Base-by-base conservation (phyloP, 1,140 invertebrate species). In the Diorhabda sublineata region DNA sequence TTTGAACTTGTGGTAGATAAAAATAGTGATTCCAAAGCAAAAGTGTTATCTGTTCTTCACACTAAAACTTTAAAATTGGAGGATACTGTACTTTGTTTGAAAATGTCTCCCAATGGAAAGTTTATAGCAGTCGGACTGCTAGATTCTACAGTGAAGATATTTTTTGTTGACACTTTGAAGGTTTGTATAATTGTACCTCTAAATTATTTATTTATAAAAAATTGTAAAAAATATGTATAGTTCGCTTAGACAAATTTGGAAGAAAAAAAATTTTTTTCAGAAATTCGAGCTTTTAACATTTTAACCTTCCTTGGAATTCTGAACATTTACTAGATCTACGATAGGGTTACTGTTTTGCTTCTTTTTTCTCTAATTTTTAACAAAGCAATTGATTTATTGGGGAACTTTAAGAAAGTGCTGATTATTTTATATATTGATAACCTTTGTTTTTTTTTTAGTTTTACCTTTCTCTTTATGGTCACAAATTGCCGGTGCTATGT, bases 61-160 rank as follows among this genome's bases (percentile, higher is more conserved):
- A 88, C 86, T 59, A 87, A 89, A 73, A 95, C 93, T 0, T 81
- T 98, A 11, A 90, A 96, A 82, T 80, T 98, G 69, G 90, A 97
- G 73, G 96, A 98, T 75, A 87, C 87, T 67, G 91, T 97, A 57
- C 81, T 96, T 1, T 92, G 92, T 76, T 88, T 97, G 0, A 88
- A 86, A 81, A 87, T 95, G 45, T 95, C 92, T 76, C 90, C 93
- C 2, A 93, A 99, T 81, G 89, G 88, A 71, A 92, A 90, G 83
- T 92, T 96, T 73, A 80, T 99, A 11, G 96, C 96, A 4, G 94
- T 95, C 43, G 90, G 95, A 2, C 82, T 99, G 8, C 81, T 98
- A 3, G 96, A 99, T 83, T 92, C 88, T 9, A 99, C 96, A 9
- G 93, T 98, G 0, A 97, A 98, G 83, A 91, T 99, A 71, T 98